Evolutionary conservation across 2,888 invertebrate species (phyloP).

Genomic region (Balanococcus diminutus): DNA sequence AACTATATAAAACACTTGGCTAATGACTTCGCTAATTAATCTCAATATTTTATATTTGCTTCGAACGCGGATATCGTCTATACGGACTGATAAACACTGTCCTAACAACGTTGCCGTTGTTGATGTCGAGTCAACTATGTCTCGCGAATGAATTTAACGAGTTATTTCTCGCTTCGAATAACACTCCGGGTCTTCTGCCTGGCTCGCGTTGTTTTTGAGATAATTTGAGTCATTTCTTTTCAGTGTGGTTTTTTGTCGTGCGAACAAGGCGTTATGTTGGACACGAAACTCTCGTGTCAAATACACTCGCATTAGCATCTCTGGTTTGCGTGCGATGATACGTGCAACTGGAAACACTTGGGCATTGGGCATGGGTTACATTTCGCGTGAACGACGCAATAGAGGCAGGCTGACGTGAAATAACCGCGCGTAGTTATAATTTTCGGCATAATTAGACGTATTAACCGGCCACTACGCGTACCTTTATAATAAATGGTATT

Average conservation of each 20-base stretch:
- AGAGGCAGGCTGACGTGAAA: background rate
- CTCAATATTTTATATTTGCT: slow-evolving; percentile 33
- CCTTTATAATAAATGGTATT: slow-evolving; percentile 1
- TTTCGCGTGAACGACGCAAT: slow-evolving; percentile 27
- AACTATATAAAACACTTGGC: slow-evolving; percentile 20
- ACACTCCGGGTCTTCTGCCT: background rate
- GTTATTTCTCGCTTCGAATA: slow-evolving; percentile 22
- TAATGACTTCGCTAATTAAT: slow-evolving; percentile 40
- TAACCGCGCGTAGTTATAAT: slow-evolving; percentile 8
- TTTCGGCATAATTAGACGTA: slow-evolving; percentile 35
- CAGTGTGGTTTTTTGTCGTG: background rate
- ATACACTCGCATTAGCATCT: slow-evolving; percentile 40
- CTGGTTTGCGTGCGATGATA: slow-evolving; percentile 22
- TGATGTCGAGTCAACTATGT: slow-evolving; percentile 9
- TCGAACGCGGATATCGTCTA: slow-evolving; percentile 31
- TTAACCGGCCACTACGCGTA: background rate
- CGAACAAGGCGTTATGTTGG: slow-evolving; percentile 1
- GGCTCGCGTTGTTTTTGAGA: background rate
- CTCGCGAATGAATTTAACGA: slow-evolving; percentile 20
- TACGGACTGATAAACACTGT: slow-evolving; percentile 37
- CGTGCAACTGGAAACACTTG: background rate
- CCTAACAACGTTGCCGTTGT: background rate
- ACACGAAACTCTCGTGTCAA: slow-evolving; percentile 30
- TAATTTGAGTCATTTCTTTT: slow-evolving; percentile 9
- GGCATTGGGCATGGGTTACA: background rate